Evolutionary conservation across 2,113 vertebrate genomes (phyloP), one percentile per base, ranked within the genome.

Genomic region (Camelus bactrianus): DNA sequence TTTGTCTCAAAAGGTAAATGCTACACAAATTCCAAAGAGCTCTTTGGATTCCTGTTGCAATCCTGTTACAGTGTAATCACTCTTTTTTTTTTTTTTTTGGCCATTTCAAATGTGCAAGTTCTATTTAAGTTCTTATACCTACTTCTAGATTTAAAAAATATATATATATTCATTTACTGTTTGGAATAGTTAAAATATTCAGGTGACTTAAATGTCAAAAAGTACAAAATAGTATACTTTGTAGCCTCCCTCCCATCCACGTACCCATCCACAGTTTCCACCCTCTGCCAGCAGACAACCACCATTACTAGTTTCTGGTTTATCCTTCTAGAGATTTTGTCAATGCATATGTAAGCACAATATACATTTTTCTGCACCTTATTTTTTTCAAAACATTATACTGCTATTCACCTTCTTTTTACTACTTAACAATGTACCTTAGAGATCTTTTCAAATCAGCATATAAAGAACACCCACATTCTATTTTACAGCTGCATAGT

Each of bases 1-100:
- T 77, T 62, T 88, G 42, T 70, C 70, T 75, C 81, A 50, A 95
- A 87, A 87, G 46, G 50, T 89, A 89, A 56, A 94, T 28, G 60
- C 24, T 70, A 85, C 48, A 83, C 54, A 84, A 65, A 35, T 54
- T 88, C 24, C 62, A 56, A 77, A 56, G 20, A 64, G 17, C 30
- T 95, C 35, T 72, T 38, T 52, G 52, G 42, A 69, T 79, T 79
- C 20, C 8, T 77, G 14, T 20, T 79, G 46, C 16, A 79, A 56
- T 81, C 16, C 58, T 88, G 2, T 81, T 92, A 42, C 35, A 60
- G 56, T 22, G 19, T 26, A 79, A 54, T 56, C 48, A 56, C 30
- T 72, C 30, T 46, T 35, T 73, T 69, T 50, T 38, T 42, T 46
- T 26, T 65, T 42, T 14, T 65, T 80, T 46, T 82, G 12, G 48